Evolutionary conservation across 1,140 invertebrate species (phyloP), one percentile per base, ranked within the genome.

Genomic region (Paralvinella palmiformis): DNA sequence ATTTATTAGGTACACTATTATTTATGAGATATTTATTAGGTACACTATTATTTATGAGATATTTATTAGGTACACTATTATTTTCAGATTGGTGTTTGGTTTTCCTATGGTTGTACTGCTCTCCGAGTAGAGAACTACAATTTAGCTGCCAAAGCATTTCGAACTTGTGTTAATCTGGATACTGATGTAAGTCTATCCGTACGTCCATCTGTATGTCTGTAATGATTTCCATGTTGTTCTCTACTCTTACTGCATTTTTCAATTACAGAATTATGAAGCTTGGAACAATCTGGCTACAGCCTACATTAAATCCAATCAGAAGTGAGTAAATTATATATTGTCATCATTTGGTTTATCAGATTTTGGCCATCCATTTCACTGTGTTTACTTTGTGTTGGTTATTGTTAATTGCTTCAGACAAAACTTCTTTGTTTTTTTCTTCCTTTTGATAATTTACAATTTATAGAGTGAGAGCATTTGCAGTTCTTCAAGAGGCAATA

Each of bases 241-340:
- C 41, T 65, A 20, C 36, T 17, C 37, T 35, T 57, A 44, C 7
- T 62, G 15, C 20, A 66, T 35, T n/a, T 27, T 52, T 15, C 13
- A 59, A 64, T 63, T 50, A 31, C 44, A 91, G 82, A 89, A 89
- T 66, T 97, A 92, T 78, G 92, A 98, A 81, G 92, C 91, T 0
- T 99, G 96, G 96, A 98, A 96, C 80, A 98, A 98, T 81, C 82
- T 98, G 56, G 91, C 92, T 13, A 93, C 94, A 76, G 91, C 91
- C 3, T 94, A 96, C 71, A 88, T 94, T 6, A 89, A 92, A 71
- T 79, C 91, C 57, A 88, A 90, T 0, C 87, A 98, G 69, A 96
- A 96, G 82, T 81, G 77, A 72, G 75, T 72, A 24, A 53, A 17
- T 53, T 53, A 24, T 53, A 13, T 15, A 53, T 24, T 15, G 37